phyloP scores from a whole-genome alignment of 2,113 vertebrate species.

The Cettia cetti region DNA sequence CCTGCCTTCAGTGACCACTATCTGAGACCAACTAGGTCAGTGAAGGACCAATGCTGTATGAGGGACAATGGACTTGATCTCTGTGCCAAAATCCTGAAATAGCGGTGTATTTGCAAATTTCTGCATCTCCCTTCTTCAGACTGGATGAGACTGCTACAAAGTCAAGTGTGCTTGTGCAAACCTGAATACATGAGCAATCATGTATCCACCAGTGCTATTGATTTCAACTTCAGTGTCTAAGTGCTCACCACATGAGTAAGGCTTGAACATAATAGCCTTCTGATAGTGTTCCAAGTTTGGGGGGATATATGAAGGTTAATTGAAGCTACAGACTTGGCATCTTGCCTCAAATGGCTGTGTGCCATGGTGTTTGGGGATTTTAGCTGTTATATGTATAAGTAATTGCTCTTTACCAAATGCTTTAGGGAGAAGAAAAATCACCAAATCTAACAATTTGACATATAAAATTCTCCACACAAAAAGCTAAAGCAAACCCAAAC shows the following conservation, averaged over 20 bases:
- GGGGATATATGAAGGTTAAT: slow-evolving; percentile 67
- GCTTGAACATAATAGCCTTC: slow-evolving; percentile 61
- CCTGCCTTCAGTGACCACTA: background rate
- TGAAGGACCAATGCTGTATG: background rate
- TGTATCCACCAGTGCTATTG: slow-evolving; percentile 13
- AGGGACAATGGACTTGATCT: background rate
- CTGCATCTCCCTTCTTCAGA: background rate
- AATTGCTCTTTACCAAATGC: slow-evolving; percentile 56
- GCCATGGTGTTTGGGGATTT: slow-evolving; percentile 57
- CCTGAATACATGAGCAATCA: slow-evolving; percentile 10
- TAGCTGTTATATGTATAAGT: slow-evolving; percentile 55
- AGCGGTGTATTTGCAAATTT: background rate
- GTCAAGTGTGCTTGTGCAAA: background rate
- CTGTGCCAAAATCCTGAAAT: background rate
- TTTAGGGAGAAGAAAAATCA: slow-evolving; percentile 15
- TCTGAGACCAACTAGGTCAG: background rate
- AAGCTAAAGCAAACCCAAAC: background rate
- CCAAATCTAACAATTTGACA: slow-evolving; percentile 1
- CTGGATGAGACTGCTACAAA: background rate
- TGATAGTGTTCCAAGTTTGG: slow-evolving; percentile 63
- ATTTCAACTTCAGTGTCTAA: slow-evolving; percentile 48
- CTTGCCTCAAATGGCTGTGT: slow-evolving; percentile 49
- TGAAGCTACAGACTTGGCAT: slow-evolving; percentile 63
- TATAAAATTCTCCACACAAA: background rate
- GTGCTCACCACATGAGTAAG: slow-evolving; percentile 49